Evolutionary conservation across 2,113 vertebrate species (phyloP), one percentile per base, ranked within the genome.

Genomic region (Erythrocercus mccallii): DNA sequence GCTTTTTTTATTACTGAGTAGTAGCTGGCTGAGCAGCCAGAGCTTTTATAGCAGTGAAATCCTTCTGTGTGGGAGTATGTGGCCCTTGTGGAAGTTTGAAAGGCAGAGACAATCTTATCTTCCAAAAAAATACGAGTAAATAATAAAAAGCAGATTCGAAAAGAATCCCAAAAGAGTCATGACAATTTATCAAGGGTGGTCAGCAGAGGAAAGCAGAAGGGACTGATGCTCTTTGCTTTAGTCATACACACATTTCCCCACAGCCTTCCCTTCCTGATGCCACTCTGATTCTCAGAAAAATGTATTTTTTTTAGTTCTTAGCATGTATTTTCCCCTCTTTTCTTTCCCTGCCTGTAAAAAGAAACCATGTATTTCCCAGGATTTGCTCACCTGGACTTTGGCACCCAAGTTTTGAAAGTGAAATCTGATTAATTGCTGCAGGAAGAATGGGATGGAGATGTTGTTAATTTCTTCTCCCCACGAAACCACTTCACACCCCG

Each of bases 21-120:
- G 77, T 76, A 72, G 81, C 66, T 91, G 89, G 12, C 57, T 61
- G 91, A 80, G 70, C 57, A 71, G 77, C 28, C 77, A 40, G 69
- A 71, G 89, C 61, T 91, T 64, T 89, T 48, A 10, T 1, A 83
- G 83, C 72, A 62, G 47, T 54, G 53, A 51, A 91, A 62, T 74
- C 74, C 51, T 66, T 30, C 50, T 44, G 40, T 44, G 93, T 84
- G 90, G 92, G 95, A 85, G 93, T 44, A 51, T 20, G 38, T 37
- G 61, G 83, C 69, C 93, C 61, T 61, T 30, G 76, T 19, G 53
- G 76, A 70, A 61, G 50, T 81, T 91, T 79, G 25, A 71, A 64
- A 95, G 82, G 57, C 9, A 7, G 68, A 86, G 76, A 40, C 77
- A 78, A 37, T n/a, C 33, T 82, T 86, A 71, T 87, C 84, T 64